Evolutionary conservation across 2,797 vertebrate species (phyloP).

Genomic region (Aphelocoma californica): DNA sequence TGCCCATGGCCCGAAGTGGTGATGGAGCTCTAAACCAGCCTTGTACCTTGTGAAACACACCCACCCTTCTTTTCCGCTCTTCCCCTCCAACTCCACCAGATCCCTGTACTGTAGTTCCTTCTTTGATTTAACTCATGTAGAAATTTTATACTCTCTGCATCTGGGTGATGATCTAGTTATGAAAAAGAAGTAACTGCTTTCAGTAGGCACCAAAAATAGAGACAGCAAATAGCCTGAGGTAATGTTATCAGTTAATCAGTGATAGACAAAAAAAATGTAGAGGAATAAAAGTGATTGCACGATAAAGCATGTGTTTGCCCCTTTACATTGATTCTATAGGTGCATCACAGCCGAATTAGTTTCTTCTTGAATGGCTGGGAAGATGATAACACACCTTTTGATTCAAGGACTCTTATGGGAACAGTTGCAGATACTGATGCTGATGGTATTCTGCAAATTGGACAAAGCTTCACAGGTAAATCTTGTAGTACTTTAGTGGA

Average conservation of each 20-base stretch:
- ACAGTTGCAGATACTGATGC: constrained; percentile 74
- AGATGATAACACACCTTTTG: constrained; percentile 85
- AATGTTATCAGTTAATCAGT: not conserved
- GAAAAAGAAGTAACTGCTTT: not conserved
- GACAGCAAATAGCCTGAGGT: not conserved
- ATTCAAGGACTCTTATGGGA: constrained; percentile 77
- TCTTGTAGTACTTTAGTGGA: not conserved
- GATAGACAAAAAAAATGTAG: not conserved
- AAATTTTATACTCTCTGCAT: not conserved
- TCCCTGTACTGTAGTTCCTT: not conserved
- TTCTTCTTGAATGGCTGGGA: constrained; percentile 91
- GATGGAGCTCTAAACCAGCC: constrained; percentile 19
- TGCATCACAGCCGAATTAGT: constrained; percentile 81
- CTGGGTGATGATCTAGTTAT: not conserved
- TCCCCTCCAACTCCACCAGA: not conserved
- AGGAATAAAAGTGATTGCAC: not conserved
- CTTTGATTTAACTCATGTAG: not conserved
- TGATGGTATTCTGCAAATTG: constrained; percentile 77
- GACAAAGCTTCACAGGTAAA: constrained; percentile 85
- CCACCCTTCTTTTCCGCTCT: not conserved
- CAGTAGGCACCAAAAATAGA: not conserved
- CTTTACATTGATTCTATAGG: constrained; percentile 72
- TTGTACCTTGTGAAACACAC: not conserved
- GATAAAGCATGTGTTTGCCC: not conserved
- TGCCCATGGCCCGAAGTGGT: constrained; percentile 19